phyloP scores from a whole-genome alignment of 2,797 vertebrate species.

The Hirundo rustica region DNA sequence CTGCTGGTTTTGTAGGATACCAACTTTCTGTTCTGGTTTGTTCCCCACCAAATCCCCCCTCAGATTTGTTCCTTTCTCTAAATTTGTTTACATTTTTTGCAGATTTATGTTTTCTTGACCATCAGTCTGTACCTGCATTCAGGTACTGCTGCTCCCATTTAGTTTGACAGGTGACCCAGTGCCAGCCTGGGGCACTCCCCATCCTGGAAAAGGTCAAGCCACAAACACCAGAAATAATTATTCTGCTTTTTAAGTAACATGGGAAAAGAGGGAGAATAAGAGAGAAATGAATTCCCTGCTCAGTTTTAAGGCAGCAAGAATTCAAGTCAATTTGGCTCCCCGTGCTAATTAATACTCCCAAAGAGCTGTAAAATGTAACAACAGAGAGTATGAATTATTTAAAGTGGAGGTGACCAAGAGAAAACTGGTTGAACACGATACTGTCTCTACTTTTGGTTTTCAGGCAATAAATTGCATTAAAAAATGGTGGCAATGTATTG shows the following conservation, averaged over 20 bases:
- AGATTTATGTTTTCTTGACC: not conserved
- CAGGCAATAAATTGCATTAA: not conserved
- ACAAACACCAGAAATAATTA: not conserved
- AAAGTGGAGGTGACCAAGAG: not conserved
- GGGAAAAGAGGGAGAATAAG: not conserved
- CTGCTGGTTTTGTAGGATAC: not conserved
- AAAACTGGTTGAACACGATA: not conserved
- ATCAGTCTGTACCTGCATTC: fast-evolving
- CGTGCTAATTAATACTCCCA: not conserved
- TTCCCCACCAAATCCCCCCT: not conserved
- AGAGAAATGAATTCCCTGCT: not conserved
- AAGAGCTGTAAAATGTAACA: not conserved
- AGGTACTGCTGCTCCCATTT: not conserved
- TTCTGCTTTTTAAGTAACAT: not conserved
- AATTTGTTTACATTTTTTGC: not conserved
- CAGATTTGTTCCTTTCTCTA: not conserved
- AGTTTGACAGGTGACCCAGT: not conserved
- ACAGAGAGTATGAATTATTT: not conserved
- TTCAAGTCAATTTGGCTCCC: not conserved
- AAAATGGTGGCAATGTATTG: not conserved
- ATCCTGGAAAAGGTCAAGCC: not conserved
- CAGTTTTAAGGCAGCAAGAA: not conserved
- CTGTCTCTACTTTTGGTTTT: not conserved
- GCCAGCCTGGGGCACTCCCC: not conserved
- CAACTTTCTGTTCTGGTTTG: not conserved